A percentile compares a stretch with the other conserved stretches of the same genome.
Evolutionary conservation across 2,888 invertebrate species (phyloP).

Genomic region (Cheilosia vulpina): DNA sequence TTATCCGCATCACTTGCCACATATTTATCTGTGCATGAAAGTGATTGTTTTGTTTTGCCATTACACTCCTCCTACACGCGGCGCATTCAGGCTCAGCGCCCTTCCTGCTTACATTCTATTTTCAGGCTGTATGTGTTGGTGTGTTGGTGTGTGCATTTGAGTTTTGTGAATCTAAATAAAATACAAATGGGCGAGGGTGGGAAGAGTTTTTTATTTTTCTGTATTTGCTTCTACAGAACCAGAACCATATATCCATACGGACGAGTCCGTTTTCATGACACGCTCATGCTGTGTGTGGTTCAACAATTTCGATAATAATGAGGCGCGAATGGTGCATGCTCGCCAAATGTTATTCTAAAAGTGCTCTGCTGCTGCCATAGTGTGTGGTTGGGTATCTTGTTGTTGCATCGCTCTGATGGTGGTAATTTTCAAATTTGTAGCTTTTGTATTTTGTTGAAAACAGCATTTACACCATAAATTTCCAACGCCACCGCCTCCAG

Average conservation of each 20-base stretch:
- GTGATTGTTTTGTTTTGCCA: conserved; percentile 71
- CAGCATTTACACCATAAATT: conserved; percentile 70
- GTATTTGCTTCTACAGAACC: conserved; percentile 3
- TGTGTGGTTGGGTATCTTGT: conserved; percentile 12
- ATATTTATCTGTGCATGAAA: conserved; percentile 74
- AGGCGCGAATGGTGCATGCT: conserved; percentile 62
- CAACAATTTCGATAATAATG: conserved; percentile 69
- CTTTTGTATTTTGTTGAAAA: conserved; percentile 60
- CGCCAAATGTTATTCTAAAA: conserved; percentile 67
- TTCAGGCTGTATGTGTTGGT: neutral
- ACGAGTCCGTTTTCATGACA: conserved; percentile 37
- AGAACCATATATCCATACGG: conserved; percentile 5
- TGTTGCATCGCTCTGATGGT: conserved; percentile 31
- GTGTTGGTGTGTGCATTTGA: neutral
- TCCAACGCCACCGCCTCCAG: conserved; percentile 23
- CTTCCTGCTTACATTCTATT: neutral
- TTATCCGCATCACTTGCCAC: conserved; percentile 74
- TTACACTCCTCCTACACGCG: conserved; percentile 36
- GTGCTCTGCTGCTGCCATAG: conserved; percentile 4
- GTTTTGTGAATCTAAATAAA: conserved; percentile 49
- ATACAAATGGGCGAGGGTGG: conserved; percentile 45
- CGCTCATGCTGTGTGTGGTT: conserved; percentile 31
- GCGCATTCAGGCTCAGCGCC: neutral
- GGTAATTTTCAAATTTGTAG: conserved; percentile 69
- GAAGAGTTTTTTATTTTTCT: neutral